phyloP scores from a whole-genome alignment of 2,113 vertebrate species.

The Odontesthes bonariensis region DNA sequence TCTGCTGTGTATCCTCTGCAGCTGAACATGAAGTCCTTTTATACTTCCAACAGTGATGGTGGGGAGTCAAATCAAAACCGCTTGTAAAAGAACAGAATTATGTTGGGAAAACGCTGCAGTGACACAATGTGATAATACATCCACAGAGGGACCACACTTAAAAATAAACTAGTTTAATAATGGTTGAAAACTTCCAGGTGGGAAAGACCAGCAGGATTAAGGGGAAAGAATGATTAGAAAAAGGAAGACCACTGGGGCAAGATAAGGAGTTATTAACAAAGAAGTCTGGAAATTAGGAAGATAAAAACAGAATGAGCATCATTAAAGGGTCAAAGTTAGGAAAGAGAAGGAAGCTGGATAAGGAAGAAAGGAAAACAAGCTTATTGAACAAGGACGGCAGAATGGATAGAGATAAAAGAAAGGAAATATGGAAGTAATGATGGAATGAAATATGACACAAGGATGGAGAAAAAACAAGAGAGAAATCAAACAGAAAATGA shows the following conservation, averaged over 20 bases:
- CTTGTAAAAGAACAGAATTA: too few relatives aligned
- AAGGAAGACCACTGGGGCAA: too few relatives aligned
- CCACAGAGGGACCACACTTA: not conserved
- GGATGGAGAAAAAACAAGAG: not conserved
- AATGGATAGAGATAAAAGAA: not conserved
- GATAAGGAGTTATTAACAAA: too few relatives aligned
- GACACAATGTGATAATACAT: not conserved
- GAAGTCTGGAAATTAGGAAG: too few relatives aligned
- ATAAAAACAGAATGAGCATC: too few relatives aligned
- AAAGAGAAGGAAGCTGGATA: not conserved
- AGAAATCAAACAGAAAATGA: not conserved
- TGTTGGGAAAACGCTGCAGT: conserved; percentile 4
- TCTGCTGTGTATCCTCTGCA: conserved; percentile 32
- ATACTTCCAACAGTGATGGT: not conserved
- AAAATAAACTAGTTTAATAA: not conserved
- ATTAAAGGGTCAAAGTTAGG: too few relatives aligned
- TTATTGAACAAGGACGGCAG: not conserved
- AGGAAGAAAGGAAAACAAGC: not conserved
- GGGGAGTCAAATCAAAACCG: not conserved
- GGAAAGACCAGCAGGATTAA: not conserved
- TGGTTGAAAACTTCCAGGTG: not conserved
- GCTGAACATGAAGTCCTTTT: not conserved
- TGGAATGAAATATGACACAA: not conserved
- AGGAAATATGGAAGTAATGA: not conserved
- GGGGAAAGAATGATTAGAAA: not conserved